Conservation (phyloP, 2,797 vertebrate genomes). For the Eulemur coronatus region DNA sequence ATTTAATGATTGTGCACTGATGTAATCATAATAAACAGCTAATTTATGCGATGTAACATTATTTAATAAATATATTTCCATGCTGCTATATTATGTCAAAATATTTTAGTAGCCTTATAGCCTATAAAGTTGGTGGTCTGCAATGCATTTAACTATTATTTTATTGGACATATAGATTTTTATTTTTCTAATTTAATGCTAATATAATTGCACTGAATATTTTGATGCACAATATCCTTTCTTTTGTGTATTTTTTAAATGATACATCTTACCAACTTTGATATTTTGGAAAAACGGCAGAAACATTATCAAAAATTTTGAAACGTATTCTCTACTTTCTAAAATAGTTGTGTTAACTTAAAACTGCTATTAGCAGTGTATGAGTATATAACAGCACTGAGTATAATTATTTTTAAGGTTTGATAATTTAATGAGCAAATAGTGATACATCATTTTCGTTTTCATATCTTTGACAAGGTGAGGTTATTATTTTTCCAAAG, state of each 20-base stretch:
- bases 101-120: not conserved
- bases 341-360: not conserved
- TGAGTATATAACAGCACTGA: not conserved
- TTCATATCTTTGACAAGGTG: not conserved
- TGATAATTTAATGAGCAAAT: not conserved
- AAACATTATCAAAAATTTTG: not conserved
- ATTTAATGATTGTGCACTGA: not conserved
- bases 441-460: not conserved
- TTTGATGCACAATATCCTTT: not conserved
- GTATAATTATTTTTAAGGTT: not conserved
- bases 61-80: not conserved
- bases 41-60: not conserved
- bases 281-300: not conserved
- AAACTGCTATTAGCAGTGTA: not conserved
- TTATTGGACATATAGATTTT: not conserved
- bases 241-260: not conserved
- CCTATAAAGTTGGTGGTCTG: not conserved
- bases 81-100: not conserved
- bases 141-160: not conserved
- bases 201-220: not conserved
- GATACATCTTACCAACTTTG: not conserved
- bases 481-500: not conserved
- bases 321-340: not conserved
- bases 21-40: not conserved
- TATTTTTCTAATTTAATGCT: constrained; percentile 12